Conservation (phyloP, 2,113 vertebrate genomes). For the Mus spicilegus region DNA sequence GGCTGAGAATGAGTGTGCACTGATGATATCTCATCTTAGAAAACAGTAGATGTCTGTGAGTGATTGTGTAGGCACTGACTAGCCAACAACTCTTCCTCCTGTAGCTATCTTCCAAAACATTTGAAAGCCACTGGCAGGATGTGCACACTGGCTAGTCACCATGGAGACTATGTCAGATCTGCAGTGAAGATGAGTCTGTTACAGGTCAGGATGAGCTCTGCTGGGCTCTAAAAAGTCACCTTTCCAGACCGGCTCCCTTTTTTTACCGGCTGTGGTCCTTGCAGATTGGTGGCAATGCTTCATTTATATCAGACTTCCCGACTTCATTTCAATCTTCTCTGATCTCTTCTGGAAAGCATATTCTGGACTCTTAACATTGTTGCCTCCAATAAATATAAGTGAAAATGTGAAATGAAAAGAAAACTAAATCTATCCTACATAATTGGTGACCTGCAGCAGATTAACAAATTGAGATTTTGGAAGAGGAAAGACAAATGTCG, state of each 20-base stretch:
- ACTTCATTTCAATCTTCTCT: neutral
- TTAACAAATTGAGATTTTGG: slow-evolving; percentile 24
- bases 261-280: neutral
- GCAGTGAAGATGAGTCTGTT: neutral
- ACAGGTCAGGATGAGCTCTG: neutral
- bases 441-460: slow-evolving; percentile 30
- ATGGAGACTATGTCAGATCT: neutral
- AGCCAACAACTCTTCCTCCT: neutral
- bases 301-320: neutral
- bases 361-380: neutral
- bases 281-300: neutral
- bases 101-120: neutral
- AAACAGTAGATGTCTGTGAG: neutral
- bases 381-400: slow-evolving; percentile 12
- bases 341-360: neutral
- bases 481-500: slow-evolving; percentile 15
- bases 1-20: neutral
- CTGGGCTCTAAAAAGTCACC: slow-evolving; percentile 8
- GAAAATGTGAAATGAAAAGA: neutral
- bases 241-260: neutral
- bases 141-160: neutral
- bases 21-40: neutral
- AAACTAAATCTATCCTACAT: neutral
- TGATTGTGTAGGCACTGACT: neutral
- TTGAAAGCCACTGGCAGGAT: neutral